These are phyloP conservation scores for Daboia siamensis DNA, from an alignment of 2,113 vertebrate genomes.

Conservation along the genomic window DNA sequence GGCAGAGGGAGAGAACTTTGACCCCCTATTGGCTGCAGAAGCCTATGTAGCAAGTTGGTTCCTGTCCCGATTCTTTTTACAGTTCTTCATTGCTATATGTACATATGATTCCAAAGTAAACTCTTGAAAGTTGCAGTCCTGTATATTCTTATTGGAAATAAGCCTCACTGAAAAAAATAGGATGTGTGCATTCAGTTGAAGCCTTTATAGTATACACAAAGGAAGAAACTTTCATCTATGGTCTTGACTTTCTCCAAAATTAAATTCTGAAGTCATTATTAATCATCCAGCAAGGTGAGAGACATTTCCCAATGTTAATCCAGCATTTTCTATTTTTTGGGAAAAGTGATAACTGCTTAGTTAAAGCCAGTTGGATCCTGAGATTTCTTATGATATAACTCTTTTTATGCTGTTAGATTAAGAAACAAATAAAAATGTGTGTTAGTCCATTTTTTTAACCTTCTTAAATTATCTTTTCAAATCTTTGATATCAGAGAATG, in stretches of 20 bases:
- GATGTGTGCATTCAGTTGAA: neutral
- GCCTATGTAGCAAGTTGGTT: neutral
- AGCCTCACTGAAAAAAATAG: neutral
- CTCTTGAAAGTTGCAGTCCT: neutral
- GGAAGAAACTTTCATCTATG: neutral
- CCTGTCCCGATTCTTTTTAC: neutral
- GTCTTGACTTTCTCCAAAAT: neutral
- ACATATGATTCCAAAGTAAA: neutral
- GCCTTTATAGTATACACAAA: neutral
- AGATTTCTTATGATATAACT: neutral
- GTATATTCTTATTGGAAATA: neutral
- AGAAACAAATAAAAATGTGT: neutral
- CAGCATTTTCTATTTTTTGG: neutral
- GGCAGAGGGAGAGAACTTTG: neutral
- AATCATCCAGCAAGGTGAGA: neutral
- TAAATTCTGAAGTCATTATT: neutral
- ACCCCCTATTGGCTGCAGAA: neutral
- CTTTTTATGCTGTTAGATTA: neutral
- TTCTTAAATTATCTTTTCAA: neutral
- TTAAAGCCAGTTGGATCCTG: neutral
- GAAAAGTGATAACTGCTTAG: neutral
- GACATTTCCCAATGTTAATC: neutral
- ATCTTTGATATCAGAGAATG: neutral
- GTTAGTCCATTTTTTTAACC: neutral
- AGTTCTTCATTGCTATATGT: neutral